Evolutionary conservation across 2,113 vertebrate species (phyloP).

Genomic region (Electrona antarctica): DNA sequence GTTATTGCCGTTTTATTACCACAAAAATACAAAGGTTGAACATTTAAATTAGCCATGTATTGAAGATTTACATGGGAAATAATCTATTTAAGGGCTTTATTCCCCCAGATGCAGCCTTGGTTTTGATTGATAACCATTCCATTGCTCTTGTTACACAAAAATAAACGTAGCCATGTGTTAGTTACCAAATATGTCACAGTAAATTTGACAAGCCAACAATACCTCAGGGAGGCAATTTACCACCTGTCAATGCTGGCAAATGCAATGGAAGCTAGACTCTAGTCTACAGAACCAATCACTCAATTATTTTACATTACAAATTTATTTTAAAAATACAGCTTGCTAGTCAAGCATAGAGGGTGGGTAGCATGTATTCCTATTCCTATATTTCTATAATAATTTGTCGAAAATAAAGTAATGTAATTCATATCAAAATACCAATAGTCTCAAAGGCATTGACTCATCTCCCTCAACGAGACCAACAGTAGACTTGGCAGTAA

Average conservation of each 20-base stretch:
- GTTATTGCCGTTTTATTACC: constrained; percentile 47
- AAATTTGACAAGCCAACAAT: constrained; percentile 34
- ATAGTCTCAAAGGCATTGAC: constrained; percentile 15
- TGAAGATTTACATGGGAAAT: constrained; percentile 58
- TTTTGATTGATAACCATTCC: constrained; percentile 43
- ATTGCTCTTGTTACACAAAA: constrained; percentile 43
- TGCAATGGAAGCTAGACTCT: too few relatives aligned
- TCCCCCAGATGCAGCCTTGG: constrained; percentile 11
- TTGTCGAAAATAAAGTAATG: too few relatives aligned
- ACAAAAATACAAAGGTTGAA: constrained; percentile 46
- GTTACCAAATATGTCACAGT: constrained; percentile 33
- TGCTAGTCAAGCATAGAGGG: too few relatives aligned
- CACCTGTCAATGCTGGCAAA: constrained; percentile 8
- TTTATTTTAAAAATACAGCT: too few relatives aligned
- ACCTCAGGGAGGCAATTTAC: constrained; percentile 49
- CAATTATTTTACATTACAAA: too few relatives aligned
- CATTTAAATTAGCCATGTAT: constrained; percentile 29
- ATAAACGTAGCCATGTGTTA: constrained; percentile 55
- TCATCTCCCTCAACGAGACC: constrained; percentile 25
- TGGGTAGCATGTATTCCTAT: too few relatives aligned
- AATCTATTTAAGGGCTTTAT: constrained; percentile 8
- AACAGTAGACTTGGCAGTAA: not conserved
- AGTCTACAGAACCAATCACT: too few relatives aligned
- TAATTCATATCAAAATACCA: too few relatives aligned
- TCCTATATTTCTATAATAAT: too few relatives aligned